phyloP scores from a whole-genome alignment of 2,113 vertebrate genomes.

The Propithecus coquereli region DNA sequence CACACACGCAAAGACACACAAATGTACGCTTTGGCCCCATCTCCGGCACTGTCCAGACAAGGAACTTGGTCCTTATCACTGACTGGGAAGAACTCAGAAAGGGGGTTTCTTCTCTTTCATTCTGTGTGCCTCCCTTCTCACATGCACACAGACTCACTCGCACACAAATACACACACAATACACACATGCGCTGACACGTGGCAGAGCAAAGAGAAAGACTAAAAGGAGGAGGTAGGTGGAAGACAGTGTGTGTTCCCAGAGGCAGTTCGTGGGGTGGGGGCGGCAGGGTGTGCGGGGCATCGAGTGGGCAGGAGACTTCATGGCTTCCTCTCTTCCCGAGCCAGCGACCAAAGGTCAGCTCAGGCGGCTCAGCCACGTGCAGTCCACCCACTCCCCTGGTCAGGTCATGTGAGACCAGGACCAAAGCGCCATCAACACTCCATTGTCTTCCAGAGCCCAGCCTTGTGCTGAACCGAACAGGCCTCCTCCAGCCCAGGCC shows the following conservation, averaged over 20 bases:
- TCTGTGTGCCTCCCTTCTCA: not conserved
- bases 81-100: not conserved
- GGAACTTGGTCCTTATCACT: not conserved
- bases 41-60: not conserved
- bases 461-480: not conserved
- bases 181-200: not conserved
- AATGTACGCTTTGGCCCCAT: rapidly evolving
- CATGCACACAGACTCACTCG: rapidly evolving
- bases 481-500: not conserved
- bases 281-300: slow-evolving; percentile 80
- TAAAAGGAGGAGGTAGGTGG: slow-evolving; percentile 35
- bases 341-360: slow-evolving; percentile 88
- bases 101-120: not conserved
- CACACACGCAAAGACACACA: not conserved
- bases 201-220: not conserved
- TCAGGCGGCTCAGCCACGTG: slow-evolving; percentile 89
- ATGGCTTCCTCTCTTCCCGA: slow-evolving; percentile 83
- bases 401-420: slow-evolving; percentile 91
- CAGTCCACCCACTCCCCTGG: slow-evolving; percentile 84
- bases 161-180: rapidly evolving
- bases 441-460: slow-evolving; percentile 67
- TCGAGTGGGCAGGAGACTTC: slow-evolving; percentile 87
- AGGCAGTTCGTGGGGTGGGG: slow-evolving; percentile 66
- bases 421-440: slow-evolving; percentile 68
- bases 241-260: slow-evolving; percentile 35